Evolutionary conservation across 1,140 invertebrate species (phyloP), one percentile per base, ranked within the genome.

Genomic region (Globodera rostochiensis): DNA sequence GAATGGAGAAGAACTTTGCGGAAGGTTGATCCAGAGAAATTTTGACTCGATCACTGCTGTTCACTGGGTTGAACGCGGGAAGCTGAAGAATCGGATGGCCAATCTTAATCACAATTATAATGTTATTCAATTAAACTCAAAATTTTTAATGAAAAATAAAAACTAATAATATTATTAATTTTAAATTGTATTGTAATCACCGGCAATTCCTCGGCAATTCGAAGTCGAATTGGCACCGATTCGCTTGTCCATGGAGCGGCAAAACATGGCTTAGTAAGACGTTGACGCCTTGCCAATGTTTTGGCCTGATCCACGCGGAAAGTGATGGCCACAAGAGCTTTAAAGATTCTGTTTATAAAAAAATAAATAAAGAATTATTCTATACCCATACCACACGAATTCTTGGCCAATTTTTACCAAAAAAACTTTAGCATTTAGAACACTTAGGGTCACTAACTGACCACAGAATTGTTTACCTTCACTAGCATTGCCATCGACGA

Each of bases 201-300:
- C 19, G 21, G 60, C 69, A 77, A 77, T 60, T 77, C 60, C 4
- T 77, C 76, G n/a, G 76, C 11, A 67, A 77, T 77, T 66, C 69
- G 64, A 21, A 57, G 19, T 64, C 69, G 64, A 69, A 77, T 77
- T 25, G 69, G 19, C 69, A 60, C 69, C 11, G n/a, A 57, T 77
- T 77, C 76, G 46, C 57, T 47, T 46, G 49, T 66, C 76, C 76
- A 77, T 13, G 76, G 76, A 3, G 21, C 50, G 69, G 47, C 76
- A 66, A 77, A 77, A 19, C 60, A 60, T 13, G 76, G 60, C 21
- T 36, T 57, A 69, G 50, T 21, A 46, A 69, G 69, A 6, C 47
- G 64, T 66, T 64, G 64, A 19, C 45, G 21, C 45, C 50, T 25
- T n/a, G 45, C 53, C 47, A 77, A 49, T 60, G 60, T 67, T 77